Evolutionary conservation across 2,888 invertebrate genomes (phyloP).

Genomic region (Melipona beecheii): DNA sequence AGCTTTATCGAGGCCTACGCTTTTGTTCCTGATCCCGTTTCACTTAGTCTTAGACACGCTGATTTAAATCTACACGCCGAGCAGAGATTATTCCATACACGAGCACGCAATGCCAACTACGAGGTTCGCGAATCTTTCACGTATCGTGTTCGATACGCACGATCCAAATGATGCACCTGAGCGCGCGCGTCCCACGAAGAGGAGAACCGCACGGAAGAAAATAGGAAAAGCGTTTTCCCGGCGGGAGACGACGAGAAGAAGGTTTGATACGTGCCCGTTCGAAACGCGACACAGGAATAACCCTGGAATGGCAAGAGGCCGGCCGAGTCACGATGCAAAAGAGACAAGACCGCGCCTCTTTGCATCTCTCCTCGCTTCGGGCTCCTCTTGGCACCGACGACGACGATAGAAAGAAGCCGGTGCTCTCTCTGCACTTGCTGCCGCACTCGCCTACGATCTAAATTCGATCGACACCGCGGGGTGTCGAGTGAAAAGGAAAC

Average conservation of each 20-base stretch:
- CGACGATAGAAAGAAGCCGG: constrained; percentile 53
- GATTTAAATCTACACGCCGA: background rate
- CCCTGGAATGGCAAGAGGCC: constrained; percentile 60
- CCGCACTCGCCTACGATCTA: constrained; percentile 62
- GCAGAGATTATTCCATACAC: background rate
- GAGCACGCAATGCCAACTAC: constrained; percentile 41
- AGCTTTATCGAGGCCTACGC: background rate
- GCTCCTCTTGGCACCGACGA: constrained; percentile 66
- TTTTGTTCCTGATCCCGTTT: background rate
- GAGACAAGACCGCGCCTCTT: constrained; percentile 41
- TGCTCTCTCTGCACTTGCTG: constrained; percentile 53
- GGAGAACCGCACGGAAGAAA: background rate
- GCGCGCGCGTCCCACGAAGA: constrained; percentile 5
- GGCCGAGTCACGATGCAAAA: constrained; percentile 52
- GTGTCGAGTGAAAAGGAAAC: constrained; percentile 55
- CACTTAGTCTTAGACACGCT: background rate
- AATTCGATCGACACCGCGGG: constrained; percentile 66
- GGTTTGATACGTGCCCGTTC: constrained; percentile 39
- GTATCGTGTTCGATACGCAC: constrained; percentile 3
- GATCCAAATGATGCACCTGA: background rate
- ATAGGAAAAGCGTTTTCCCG: background rate
- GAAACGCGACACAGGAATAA: constrained; percentile 66
- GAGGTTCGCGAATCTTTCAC: background rate
- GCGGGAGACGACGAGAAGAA: constrained; percentile 20
- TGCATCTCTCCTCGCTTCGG: constrained; percentile 23